Evolutionary conservation across 2,888 invertebrate species (phyloP).

Genomic region (Melinopterus prodromus): DNA sequence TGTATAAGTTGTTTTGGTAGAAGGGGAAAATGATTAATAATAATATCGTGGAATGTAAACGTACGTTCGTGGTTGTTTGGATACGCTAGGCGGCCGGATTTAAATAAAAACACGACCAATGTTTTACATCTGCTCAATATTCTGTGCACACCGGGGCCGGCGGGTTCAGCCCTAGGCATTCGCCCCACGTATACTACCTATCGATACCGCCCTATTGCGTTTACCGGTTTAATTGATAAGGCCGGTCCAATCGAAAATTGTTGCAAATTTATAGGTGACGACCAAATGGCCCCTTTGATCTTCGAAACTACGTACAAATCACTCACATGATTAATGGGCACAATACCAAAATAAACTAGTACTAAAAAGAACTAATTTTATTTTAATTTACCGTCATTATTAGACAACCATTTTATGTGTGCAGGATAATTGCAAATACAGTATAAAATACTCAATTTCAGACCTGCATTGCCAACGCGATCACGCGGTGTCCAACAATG

Average conservation of each 20-base stretch:
- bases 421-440: background rate
- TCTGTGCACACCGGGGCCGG: too few relatives aligned
- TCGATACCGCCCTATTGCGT: background rate
- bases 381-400: too few relatives aligned
- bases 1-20: too few relatives aligned
- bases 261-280: background rate
- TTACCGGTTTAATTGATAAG: background rate
- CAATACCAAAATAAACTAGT: too few relatives aligned
- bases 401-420: too few relatives aligned
- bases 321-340: background rate
- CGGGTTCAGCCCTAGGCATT: background rate
- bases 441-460: background rate
- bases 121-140: too few relatives aligned
- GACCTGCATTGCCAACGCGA: background rate
- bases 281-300: background rate
- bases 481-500: background rate
- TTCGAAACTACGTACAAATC: background rate
- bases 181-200: background rate
- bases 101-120: too few relatives aligned
- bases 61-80: too few relatives aligned
- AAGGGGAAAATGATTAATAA: too few relatives aligned
- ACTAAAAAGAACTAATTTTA: too few relatives aligned
- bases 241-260: background rate
- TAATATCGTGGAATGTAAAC: too few relatives aligned
- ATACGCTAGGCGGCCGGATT: too few relatives aligned